phyloP scores from a whole-genome alignment of 2,113 vertebrate species.

The Grantiella picta region DNA sequence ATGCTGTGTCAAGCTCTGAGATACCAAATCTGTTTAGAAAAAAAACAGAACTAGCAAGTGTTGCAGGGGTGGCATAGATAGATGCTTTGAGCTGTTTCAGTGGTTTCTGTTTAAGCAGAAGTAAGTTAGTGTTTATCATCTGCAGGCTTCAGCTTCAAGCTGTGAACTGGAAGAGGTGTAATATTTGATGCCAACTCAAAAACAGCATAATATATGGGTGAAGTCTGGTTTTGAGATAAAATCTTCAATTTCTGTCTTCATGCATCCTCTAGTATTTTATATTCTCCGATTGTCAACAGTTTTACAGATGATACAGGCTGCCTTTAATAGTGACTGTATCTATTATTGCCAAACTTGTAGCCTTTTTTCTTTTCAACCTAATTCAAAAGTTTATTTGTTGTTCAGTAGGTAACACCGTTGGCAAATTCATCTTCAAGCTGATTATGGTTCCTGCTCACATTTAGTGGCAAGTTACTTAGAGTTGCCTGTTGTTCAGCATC shows the following conservation, averaged over 20 bases:
- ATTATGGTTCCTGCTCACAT: neutral
- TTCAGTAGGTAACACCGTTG: neutral
- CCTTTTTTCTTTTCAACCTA: neutral
- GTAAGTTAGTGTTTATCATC: neutral
- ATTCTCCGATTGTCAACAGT: neutral
- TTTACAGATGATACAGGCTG: neutral
- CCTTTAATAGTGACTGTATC: neutral
- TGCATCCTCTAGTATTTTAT: neutral
- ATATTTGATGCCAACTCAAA: neutral
- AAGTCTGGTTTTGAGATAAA: neutral
- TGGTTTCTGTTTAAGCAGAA: neutral
- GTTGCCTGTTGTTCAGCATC: neutral
- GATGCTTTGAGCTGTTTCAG: neutral
- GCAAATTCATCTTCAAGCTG: neutral
- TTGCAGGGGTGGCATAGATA: neutral
- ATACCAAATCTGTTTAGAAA: neutral
- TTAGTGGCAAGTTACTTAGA: neutral
- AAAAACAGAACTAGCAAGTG: neutral
- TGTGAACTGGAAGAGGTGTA: neutral
- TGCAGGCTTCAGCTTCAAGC: neutral
- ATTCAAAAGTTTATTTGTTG: neutral
- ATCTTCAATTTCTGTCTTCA: neutral
- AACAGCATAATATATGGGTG: neutral
- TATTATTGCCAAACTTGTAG: neutral
- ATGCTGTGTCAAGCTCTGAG: neutral